Conservation (phyloP, 1,140 invertebrate genomes). For the Papilio aristodemus region DNA sequence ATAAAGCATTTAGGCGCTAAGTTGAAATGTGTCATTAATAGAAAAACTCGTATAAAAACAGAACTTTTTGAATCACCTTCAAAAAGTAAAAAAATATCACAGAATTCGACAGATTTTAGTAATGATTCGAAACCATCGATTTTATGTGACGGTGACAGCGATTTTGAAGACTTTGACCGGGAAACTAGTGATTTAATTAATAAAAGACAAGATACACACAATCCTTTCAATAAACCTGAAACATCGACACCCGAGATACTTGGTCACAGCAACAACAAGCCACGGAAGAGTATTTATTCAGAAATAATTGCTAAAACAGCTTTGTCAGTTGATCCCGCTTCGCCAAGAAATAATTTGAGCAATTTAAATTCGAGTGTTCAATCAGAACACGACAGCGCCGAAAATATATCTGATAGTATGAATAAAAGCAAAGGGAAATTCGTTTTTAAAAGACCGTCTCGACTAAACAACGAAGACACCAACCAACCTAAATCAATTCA, state of each 20-base stretch:
- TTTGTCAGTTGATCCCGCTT: slow-evolving; percentile 52
- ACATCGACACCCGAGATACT: slow-evolving; percentile 53
- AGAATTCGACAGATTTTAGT: slow-evolving; percentile 35
- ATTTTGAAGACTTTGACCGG: slow-evolving; percentile 54
- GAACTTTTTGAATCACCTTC: slow-evolving; percentile 27
- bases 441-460: slow-evolving; percentile 72
- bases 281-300: slow-evolving; percentile 49
- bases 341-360: slow-evolving; percentile 43
- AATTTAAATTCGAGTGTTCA: slow-evolving; percentile 40
- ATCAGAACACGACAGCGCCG: slow-evolving; percentile 42
- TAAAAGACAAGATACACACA: slow-evolving; percentile 32
- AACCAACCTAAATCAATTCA: slow-evolving; percentile 43
- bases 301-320: slow-evolving; percentile 54
- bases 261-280: slow-evolving; percentile 40
- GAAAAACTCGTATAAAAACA: slow-evolving; percentile 36
- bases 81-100: slow-evolving; percentile 11
- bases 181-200: slow-evolving; percentile 38
- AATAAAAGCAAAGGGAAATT: slow-evolving; percentile 69
- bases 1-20: slow-evolving; percentile 62
- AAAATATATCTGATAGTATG: slow-evolving; percentile 37
- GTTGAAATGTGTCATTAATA: slow-evolving; percentile 53
- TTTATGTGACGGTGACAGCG: slow-evolving; percentile 40
- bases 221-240: slow-evolving; percentile 35
- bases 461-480: slow-evolving; percentile 42
- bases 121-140: slow-evolving; percentile 40